phyloP scores from a whole-genome alignment of 2,888 invertebrate genomes.

The Hirtodrosophila cameraria region DNA sequence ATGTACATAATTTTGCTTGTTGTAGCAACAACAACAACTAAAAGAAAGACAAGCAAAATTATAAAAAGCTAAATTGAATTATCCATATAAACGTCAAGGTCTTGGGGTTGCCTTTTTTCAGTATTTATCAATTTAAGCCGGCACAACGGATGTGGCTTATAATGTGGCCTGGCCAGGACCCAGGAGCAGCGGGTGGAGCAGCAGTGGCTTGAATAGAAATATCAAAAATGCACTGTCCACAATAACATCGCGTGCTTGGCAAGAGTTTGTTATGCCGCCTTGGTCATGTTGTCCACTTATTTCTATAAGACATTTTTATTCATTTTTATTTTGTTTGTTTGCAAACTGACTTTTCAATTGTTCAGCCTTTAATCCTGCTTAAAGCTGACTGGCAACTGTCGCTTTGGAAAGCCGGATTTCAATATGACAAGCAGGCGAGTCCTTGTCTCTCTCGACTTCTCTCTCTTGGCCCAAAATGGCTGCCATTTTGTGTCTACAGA shows the following conservation, averaged over 20 bases:
- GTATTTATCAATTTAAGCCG: slow-evolving; percentile 81
- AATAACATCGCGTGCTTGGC: slow-evolving; percentile 64
- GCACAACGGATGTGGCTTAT: slow-evolving; percentile 74
- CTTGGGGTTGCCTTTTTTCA: slow-evolving; percentile 39
- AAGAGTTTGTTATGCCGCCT: slow-evolving; percentile 70
- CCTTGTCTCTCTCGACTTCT: background rate
- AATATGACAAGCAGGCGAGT: slow-evolving; percentile 44
- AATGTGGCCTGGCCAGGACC: slow-evolving; percentile 45
- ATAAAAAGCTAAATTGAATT: slow-evolving; percentile 74
- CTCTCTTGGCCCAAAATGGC: slow-evolving; percentile 53
- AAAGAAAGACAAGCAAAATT: slow-evolving; percentile 25
- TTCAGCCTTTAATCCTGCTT: slow-evolving; percentile 12
- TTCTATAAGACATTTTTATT: slow-evolving; percentile 39
- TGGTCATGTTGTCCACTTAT: slow-evolving; percentile 53
- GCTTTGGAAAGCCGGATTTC: slow-evolving; percentile 57
- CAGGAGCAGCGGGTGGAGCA: too few species aligned
- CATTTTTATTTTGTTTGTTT: slow-evolving; percentile 22
- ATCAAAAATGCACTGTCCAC: slow-evolving; percentile 65
- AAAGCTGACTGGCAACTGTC: slow-evolving; percentile 34
- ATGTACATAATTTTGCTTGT: slow-evolving; percentile 71
- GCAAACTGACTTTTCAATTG: slow-evolving; percentile 55
- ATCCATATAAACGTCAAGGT: slow-evolving; percentile 72
- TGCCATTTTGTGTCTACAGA: slow-evolving; percentile 22
- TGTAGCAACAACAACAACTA: slow-evolving; percentile 31
- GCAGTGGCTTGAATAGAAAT: slow-evolving; percentile 58